phyloP scores from a whole-genome alignment of 2,888 invertebrate genomes.

The Flabesymbios commensalis region DNA sequence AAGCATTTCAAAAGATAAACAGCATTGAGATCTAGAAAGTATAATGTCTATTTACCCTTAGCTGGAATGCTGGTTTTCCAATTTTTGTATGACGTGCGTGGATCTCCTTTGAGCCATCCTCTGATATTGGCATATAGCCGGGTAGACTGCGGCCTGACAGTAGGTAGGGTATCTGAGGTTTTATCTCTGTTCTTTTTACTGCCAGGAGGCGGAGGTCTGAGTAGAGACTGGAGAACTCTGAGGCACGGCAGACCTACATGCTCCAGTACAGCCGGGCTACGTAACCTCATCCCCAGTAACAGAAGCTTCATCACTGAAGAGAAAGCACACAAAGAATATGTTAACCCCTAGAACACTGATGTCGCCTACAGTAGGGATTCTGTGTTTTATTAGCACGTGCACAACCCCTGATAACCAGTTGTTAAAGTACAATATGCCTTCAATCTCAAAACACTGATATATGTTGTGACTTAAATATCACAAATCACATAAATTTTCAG shows the following conservation, averaged over 20 bases:
- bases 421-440: too few species aligned
- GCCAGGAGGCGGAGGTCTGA: slow-evolving; percentile 62
- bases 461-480: too few species aligned
- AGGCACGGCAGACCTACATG: slow-evolving; percentile 90
- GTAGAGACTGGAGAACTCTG: slow-evolving; percentile 74
- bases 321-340: too few species aligned
- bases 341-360: too few species aligned
- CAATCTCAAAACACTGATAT: too few species aligned
- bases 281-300: slow-evolving; percentile 69
- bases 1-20: slow-evolving; percentile 5
- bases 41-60: neutral
- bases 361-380: too few species aligned
- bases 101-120: slow-evolving; percentile 76
- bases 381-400: too few species aligned
- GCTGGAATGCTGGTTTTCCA: slow-evolving; percentile 73
- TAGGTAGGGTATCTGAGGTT: slow-evolving; percentile 25
- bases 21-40: neutral
- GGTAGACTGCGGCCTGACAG: slow-evolving; percentile 60
- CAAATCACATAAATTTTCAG: too few species aligned
- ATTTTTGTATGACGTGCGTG: slow-evolving; percentile 71
- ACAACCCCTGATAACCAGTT: too few species aligned
- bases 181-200: slow-evolving; percentile 40
- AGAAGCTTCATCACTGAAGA: slow-evolving; percentile 79
- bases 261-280: slow-evolving; percentile 82
- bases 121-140: slow-evolving; percentile 74